Evolutionary conservation across 2,888 invertebrate species (phyloP).

Genomic region (Notodonta dromedarius): DNA sequence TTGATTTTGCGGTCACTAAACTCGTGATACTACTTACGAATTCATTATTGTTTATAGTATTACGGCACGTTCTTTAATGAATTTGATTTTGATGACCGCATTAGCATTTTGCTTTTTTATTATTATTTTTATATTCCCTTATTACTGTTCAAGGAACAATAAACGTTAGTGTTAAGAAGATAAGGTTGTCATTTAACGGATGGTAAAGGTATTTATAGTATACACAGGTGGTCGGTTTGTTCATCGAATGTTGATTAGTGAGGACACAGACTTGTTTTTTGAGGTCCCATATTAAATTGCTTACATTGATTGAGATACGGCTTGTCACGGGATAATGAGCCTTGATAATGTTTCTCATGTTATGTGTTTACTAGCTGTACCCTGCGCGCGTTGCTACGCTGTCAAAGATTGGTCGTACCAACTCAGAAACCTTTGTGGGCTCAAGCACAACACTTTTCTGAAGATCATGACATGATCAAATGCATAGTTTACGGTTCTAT

Average conservation of each 20-base stretch:
- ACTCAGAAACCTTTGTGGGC: no score
- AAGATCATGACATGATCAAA: no score
- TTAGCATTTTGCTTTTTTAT: slow-evolving; percentile 28
- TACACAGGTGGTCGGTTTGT: slow-evolving; percentile 33
- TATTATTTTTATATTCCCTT: slow-evolving; percentile 12
- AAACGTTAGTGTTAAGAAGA: background rate
- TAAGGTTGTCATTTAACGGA: slow-evolving; percentile 18
- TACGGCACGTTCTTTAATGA: slow-evolving; percentile 16
- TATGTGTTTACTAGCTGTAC: no score
- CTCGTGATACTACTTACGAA: slow-evolving; percentile 19
- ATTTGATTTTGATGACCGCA: slow-evolving; percentile 32
- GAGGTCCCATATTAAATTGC: slow-evolving; percentile 21
- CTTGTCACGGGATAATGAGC: background rate
- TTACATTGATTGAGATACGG: slow-evolving; percentile 24
- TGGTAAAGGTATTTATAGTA: slow-evolving; percentile 20
- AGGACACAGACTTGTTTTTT: slow-evolving; percentile 49
- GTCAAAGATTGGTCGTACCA: no score
- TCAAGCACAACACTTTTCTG: no score
- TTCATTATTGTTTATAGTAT: slow-evolving; percentile 20
- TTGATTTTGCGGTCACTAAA: slow-evolving; percentile 30
- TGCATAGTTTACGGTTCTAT: no score
- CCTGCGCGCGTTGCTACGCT: no score
- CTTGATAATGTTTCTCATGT: background rate
- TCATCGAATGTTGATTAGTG: slow-evolving; percentile 46
- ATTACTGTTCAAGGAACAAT: slow-evolving; percentile 10